Evolutionary conservation across 2,797 vertebrate species (phyloP).

Genomic region (Pteropus rufus): DNA sequence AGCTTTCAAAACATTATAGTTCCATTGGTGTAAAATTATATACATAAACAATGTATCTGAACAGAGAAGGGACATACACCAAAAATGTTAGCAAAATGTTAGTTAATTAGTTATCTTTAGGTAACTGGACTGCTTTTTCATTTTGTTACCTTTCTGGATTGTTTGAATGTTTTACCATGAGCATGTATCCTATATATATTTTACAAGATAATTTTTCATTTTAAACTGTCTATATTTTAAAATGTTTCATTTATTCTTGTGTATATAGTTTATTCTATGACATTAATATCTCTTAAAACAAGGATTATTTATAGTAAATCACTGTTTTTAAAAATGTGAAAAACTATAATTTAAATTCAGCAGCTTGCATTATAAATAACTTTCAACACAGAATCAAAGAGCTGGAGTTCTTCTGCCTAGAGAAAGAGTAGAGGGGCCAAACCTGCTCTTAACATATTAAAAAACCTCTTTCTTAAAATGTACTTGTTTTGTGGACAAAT

Average conservation of each 20-base stretch:
- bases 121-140: not conserved
- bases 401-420: not conserved
- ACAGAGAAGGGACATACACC: not conserved
- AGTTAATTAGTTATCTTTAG: not conserved
- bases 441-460: not conserved
- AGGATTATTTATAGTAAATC: slow-evolving; percentile 8
- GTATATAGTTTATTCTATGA: not conserved
- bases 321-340: not conserved
- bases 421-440: not conserved
- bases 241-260: not conserved
- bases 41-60: not conserved
- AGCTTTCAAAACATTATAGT: slow-evolving; percentile 3
- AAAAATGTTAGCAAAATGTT: not conserved
- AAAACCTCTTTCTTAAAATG: not conserved
- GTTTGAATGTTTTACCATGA: not conserved
- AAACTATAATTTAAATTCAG: slow-evolving; percentile 11
- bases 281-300: not conserved
- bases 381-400: slow-evolving; percentile 30
- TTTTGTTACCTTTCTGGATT: not conserved
- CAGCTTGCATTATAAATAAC: not conserved
- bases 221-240: not conserved
- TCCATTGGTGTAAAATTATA: not conserved
- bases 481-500: not conserved
- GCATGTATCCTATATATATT: not conserved
- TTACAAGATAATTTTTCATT: not conserved